These are phyloP conservation scores for Pachyseris speciosa DNA, from an alignment of 64 coral and sea anemone species.

Conservation along the genomic window DNA sequence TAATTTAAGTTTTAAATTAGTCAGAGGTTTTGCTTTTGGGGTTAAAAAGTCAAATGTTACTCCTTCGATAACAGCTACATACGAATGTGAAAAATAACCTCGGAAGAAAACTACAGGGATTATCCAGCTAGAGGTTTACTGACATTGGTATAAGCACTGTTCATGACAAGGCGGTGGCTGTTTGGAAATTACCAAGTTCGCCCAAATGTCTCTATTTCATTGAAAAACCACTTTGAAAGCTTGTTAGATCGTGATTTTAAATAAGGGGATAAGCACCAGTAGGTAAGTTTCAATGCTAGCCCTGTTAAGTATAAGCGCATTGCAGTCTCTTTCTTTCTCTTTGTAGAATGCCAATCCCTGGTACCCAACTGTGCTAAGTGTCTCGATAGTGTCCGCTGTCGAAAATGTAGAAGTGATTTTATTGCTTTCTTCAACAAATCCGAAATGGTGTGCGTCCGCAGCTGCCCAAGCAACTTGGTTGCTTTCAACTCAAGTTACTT, in stretches of 20 bases:
- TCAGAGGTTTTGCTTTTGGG: no score
- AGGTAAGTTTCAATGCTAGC: not conserved
- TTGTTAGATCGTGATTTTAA: not conserved
- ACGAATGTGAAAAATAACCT: no score
- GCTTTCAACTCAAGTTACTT: not conserved
- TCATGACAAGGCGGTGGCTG: no score
- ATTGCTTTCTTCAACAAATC: slow-evolving; percentile 32
- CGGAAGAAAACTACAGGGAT: no score
- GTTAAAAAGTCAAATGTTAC: no score
- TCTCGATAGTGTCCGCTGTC: slow-evolving; percentile 34
- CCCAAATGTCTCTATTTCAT: no score
- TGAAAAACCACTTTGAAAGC: no score
- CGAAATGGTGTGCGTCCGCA: slow-evolving; percentile 4
- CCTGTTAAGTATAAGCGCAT: not conserved
- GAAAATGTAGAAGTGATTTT: slow-evolving; percentile 27
- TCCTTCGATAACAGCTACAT: no score
- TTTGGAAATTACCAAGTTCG: no score
- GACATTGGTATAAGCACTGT: no score
- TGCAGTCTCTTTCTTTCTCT: not conserved
- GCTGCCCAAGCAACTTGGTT: not conserved
- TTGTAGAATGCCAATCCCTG: slow-evolving; percentile 5
- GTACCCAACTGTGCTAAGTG: slow-evolving; percentile 30
- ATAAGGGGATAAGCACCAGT: not conserved
- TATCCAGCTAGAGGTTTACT: no score
- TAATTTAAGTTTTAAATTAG: no score